Evolutionary conservation across 2,888 invertebrate genomes (phyloP).

Genomic region (Cataglyphis altisquamis): DNA sequence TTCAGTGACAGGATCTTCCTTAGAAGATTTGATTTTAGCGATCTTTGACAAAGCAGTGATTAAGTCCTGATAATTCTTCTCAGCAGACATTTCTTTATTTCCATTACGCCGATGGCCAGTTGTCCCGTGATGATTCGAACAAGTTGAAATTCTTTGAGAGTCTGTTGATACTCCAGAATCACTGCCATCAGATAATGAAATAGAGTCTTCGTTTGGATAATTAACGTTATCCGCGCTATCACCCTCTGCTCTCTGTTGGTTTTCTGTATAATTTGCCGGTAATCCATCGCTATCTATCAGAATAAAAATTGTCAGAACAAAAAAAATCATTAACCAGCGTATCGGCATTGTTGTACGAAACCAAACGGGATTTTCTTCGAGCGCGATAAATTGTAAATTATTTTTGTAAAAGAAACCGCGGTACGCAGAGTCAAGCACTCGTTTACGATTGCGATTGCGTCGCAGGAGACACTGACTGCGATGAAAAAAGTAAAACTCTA

Average conservation of each 20-base stretch:
- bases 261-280: background rate
- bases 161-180: background rate
- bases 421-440: background rate
- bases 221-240: background rate
- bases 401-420: slow-evolving; percentile 6
- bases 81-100: slow-evolving; percentile 12
- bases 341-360: slow-evolving; percentile 16
- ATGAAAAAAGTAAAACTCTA: slow-evolving; percentile 69
- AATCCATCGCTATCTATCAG: background rate
- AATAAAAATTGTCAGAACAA: background rate
- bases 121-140: background rate
- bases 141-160: background rate
- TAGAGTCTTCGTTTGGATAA: background rate
- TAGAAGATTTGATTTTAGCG: slow-evolving; percentile 72
- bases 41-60: slow-evolving; percentile 76
- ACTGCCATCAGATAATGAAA: background rate
- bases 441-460: slow-evolving; percentile 66
- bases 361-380: slow-evolving; percentile 6
- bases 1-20: background rate
- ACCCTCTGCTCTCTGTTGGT: background rate
- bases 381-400: background rate
- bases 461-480: slow-evolving; percentile 74
- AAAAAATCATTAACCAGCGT: slow-evolving; percentile 12
- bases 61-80: slow-evolving; percentile 59
- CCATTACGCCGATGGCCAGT: background rate